phyloP scores from a whole-genome alignment of 2,888 invertebrate species.

The Drosophila nigricruria region DNA sequence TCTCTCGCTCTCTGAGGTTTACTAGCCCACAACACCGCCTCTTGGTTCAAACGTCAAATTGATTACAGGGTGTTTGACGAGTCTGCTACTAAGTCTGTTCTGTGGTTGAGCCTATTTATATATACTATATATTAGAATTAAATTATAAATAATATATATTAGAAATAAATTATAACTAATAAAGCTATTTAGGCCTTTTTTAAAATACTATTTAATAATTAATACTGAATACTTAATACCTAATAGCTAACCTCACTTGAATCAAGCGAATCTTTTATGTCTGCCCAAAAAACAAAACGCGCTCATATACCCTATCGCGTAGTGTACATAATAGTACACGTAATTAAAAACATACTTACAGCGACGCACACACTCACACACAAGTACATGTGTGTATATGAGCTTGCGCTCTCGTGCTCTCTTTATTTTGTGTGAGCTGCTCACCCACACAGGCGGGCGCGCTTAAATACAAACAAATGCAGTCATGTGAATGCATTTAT shows the following conservation, averaged over 20 bases:
- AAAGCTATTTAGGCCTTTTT: too few species aligned
- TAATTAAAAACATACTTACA: slow-evolving; percentile 15
- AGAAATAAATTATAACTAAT: too few species aligned
- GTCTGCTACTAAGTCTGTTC: background rate
- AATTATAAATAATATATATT: too few species aligned
- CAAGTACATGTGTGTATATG: background rate
- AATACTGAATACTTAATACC: background rate
- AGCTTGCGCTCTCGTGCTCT: background rate
- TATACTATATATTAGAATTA: too few species aligned
- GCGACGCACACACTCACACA: background rate
- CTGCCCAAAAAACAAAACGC: background rate
- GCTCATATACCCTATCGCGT: slow-evolving; percentile 20
- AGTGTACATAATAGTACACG: slow-evolving; percentile 50
- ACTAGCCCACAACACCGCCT: background rate
- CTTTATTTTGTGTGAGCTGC: background rate
- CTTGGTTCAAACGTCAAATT: background rate
- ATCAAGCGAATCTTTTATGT: background rate
- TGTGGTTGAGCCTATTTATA: background rate
- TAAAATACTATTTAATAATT: too few species aligned
- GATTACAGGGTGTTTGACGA: background rate
- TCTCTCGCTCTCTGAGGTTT: background rate
- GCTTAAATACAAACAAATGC: slow-evolving; percentile 52
- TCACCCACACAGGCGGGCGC: slow-evolving; percentile 11
- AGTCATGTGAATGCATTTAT: slow-evolving; percentile 78
- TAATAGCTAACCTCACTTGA: background rate